Conservation (phyloP, 2,113 vertebrate species). For the Alethe diademata region DNA sequence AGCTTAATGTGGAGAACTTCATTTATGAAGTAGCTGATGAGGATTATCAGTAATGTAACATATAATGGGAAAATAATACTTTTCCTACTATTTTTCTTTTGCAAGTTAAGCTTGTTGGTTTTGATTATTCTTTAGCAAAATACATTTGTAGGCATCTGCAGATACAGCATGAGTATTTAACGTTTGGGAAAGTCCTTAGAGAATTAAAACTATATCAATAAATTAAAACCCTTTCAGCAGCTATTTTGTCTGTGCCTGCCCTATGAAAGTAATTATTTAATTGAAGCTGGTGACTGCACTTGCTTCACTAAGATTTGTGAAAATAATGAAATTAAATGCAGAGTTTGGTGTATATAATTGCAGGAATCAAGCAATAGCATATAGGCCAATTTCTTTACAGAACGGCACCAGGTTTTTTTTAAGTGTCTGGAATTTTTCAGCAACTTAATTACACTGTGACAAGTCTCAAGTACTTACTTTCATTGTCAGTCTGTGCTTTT, state of each 20-base stretch:
- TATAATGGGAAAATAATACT: not conserved
- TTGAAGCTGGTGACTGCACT: not conserved
- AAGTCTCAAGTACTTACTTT: not conserved
- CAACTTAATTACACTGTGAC: not conserved
- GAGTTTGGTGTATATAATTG: not conserved
- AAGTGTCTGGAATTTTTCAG: not conserved
- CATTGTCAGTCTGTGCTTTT: not conserved
- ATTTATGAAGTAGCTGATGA: not conserved
- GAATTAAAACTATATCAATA: not conserved
- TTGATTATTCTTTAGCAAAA: not conserved
- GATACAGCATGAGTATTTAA: not conserved
- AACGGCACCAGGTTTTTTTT: not conserved
- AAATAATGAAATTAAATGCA: not conserved
- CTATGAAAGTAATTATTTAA: not conserved
- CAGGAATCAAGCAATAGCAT: not conserved
- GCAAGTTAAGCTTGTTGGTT: not conserved
- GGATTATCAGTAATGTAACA: not conserved
- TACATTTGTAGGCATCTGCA: not conserved
- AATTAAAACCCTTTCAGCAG: not conserved
- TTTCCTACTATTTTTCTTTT: not conserved
- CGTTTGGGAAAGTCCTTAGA: not conserved
- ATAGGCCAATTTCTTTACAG: not conserved
- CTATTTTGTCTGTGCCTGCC: not conserved
- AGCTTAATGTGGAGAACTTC: rapidly evolving
- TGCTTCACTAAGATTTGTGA: not conserved